Evolutionary conservation across 2,888 invertebrate species (phyloP).

Genomic region (Mactromeris polynyma): DNA sequence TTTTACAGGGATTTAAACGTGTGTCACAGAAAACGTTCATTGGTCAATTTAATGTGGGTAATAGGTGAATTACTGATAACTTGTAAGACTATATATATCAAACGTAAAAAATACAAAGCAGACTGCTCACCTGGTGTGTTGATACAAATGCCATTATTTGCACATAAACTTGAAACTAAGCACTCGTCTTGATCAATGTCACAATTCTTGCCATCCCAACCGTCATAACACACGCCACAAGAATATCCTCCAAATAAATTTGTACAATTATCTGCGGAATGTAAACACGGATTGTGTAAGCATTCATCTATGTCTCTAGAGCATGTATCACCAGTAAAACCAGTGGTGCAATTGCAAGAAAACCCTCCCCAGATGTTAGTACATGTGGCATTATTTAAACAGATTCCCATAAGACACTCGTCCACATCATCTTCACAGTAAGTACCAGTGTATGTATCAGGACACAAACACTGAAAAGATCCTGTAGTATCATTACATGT

Average conservation of each 20-base stretch:
- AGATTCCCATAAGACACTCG: conserved; percentile 31
- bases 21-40: too few relatives aligned
- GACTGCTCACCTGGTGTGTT: conserved; percentile 51
- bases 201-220: conserved; percentile 60
- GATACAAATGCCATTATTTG: conserved; percentile 44
- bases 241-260: conserved; percentile 52
- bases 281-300: conserved; percentile 17
- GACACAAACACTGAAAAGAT: conserved; percentile 53
- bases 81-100: too few relatives aligned
- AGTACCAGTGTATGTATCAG: conserved; percentile 45
- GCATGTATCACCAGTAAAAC: conserved; percentile 57
- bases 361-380: conserved; percentile 28
- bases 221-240: conserved; percentile 48
- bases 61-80: too few relatives aligned
- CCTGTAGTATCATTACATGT: conserved; percentile 55
- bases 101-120: background rate
- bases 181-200: conserved; percentile 56
- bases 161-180: conserved; percentile 24
- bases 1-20: too few relatives aligned
- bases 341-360: conserved; percentile 47
- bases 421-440: conserved; percentile 55
- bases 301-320: conserved; percentile 52
- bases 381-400: conserved; percentile 47
- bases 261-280: conserved; percentile 47
- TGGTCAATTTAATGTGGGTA: too few relatives aligned